phyloP scores from a whole-genome alignment of 2,888 invertebrate species.

The Carcina quercana region DNA sequence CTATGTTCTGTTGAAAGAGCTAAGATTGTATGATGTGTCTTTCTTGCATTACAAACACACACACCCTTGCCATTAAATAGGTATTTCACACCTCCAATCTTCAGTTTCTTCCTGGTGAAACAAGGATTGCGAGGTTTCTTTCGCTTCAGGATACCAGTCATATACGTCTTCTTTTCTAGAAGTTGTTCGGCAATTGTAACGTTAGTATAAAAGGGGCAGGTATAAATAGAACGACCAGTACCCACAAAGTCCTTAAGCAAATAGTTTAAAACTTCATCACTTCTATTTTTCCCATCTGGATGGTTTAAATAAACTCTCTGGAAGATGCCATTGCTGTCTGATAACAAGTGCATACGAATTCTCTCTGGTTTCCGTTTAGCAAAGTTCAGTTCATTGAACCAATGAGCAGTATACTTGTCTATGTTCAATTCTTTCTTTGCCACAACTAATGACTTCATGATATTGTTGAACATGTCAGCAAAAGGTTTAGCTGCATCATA shows the following conservation, averaged over 20 bases:
- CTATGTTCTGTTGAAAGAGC: conserved; percentile 2
- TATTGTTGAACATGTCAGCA: neutral
- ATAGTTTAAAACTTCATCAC: neutral
- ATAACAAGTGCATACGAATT: conserved; percentile 4
- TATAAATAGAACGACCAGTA: conserved; percentile 3
- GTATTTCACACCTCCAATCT: neutral
- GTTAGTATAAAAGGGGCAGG: conserved; percentile 3
- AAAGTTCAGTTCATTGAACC: conserved; percentile 3
- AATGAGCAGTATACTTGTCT: conserved; percentile 3
- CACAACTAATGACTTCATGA: neutral
- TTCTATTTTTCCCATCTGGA: conserved; percentile 3
- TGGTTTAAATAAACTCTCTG: conserved; percentile 4
- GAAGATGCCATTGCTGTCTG: conserved; percentile 1
- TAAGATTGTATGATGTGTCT: neutral
- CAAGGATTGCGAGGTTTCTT: conserved; percentile 1
- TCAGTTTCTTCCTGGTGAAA: conserved; percentile 1
- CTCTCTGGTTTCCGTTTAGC: conserved; percentile 1
- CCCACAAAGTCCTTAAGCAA: conserved; percentile 1
- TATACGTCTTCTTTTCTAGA: neutral
- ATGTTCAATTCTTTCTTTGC: conserved; percentile 1
- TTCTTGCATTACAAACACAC: conserved; percentile 1
- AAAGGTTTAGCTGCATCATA: conserved; percentile 3
- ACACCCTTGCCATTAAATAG: conserved; percentile 1
- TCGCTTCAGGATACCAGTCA: conserved; percentile 3
- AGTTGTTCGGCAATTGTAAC: conserved; percentile 1